Base-by-base conservation (phyloP, 2,888 invertebrate genomes). In the Drosophila infuscata region DNA sequence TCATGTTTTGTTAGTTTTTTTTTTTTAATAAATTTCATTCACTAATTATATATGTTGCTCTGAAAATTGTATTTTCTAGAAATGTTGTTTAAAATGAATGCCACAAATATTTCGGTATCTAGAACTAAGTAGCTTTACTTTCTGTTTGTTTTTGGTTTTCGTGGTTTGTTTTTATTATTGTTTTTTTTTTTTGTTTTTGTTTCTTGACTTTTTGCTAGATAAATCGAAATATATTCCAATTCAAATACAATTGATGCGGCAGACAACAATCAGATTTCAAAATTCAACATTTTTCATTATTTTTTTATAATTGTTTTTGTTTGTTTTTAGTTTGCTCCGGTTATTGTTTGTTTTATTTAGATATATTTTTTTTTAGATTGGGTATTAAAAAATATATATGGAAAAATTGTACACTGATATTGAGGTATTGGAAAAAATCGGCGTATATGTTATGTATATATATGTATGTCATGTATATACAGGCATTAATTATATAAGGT, bases 391-490 rank as follows among this genome's bases (percentile, higher is more conserved):
- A 82, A 82, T 89, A 89, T 82, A 84, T 84, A 88, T 89, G 88
- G 80, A 87, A 83, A 82, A 89, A 81, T 85, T 83, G 83, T 82
- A 88, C 83, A 84, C 79, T 87, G 87, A 88, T 87, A 87, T 88
- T 87, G 87, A 88, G 89, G 87, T 89, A 88, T 87, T 88, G 87
- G 89, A 87, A 87, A 87, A 87, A 88, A 89, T 88, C 87, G 89
- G 89, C 87, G 79, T 88, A 85, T 83, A 84, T 81, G 78, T 80
- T 70, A 64, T 63, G 57, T 72, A 64, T 70, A 53, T 70, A 77
- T 59, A 51, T 72, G 71, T 75, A 74, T 73, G 64, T 78, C 65
- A 75, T 66, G 62, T 84, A 73, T 79, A 69, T 73, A 80, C 74
- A 77, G 59, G 72, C 68, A 73, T 60, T 65, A 51, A 59, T 78